Evolutionary conservation across 2,113 vertebrate species (phyloP).

Genomic region (Casuarius casuarius): DNA sequence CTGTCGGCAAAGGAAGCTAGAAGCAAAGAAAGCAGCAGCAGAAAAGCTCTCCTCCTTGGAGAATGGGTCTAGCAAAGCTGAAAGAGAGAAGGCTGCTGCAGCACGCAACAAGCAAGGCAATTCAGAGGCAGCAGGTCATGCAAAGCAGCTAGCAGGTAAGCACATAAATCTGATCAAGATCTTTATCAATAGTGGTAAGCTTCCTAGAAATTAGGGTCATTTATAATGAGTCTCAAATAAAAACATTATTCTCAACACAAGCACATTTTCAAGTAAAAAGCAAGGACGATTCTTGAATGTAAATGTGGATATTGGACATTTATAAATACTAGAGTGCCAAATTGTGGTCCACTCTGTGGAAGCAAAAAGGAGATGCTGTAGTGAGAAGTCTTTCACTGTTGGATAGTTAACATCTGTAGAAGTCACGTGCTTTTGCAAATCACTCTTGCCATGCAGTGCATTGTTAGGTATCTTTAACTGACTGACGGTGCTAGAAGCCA

Average conservation of each 20-base stretch:
- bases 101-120: conserved; percentile 82
- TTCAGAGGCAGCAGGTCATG: conserved; percentile 73
- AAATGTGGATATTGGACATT: neutral
- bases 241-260: neutral
- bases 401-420: neutral
- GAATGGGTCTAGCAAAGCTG: conserved; percentile 81
- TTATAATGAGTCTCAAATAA: neutral
- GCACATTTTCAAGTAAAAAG: neutral
- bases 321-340: neutral
- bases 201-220: neutral
- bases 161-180: neutral
- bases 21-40: conserved; percentile 90
- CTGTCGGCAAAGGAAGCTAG: conserved; percentile 92
- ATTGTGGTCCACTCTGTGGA: neutral
- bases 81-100: conserved; percentile 81
- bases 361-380: neutral
- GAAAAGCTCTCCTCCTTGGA: conserved; percentile 87
- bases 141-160: conserved; percentile 81
- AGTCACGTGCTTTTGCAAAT: neutral
- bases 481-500: neutral
- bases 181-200: neutral
- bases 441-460: neutral
- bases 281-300: neutral
- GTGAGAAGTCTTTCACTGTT: neutral
- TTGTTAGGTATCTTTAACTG: neutral